Base-by-base conservation (phyloP, 2,888 invertebrate genomes). In the Cantharis nigra region DNA sequence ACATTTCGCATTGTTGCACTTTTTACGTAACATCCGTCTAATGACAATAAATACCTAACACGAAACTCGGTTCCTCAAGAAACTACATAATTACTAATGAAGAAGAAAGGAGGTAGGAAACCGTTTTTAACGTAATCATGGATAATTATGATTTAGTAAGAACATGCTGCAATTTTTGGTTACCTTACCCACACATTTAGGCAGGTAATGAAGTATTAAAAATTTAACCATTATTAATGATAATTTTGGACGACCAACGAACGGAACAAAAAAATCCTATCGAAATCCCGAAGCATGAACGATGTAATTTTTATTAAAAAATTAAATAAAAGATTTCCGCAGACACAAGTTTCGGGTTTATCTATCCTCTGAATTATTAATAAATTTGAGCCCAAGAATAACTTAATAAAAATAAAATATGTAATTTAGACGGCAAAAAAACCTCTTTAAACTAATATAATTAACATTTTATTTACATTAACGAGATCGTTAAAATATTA, bases 131-230 rank as follows among this genome's bases (percentile, higher is more conserved):
- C 26, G 65, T 67, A 67, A 67, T 67, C 65, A 23, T 26, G 18
- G 65, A 67, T 67, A 67, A 67, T 67, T 67, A 67, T 67, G 65
- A 67, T 67, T 67, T 67, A 67, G 65, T 67, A 67, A 67, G 65
- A 67, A 67, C 65, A 23, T 23, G 65, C 13, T 20, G 65, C 18
- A 67, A 67, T 67, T 67, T 67, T 67, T 67, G 65, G 49, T 49
- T 49, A 49, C 49, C 65, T 67, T 67, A 23, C 65, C 65, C 65
- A 67, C 65, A 23, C 65, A 26, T 20, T 67, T 67, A n/a, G n/a
- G 65, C 26, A 67, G 65, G 65, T 67, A 23, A 26, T 67, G 65
- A 14, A 67, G 65, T 67, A 23, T 67, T 64, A 49, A 49, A 49
- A 49, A 49, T 49, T 49, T 49, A 49, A 49, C 49, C 5, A 49